These are phyloP conservation scores for Lordiphosa stackelbergi DNA, from an alignment of 1,140 invertebrate species.

Conservation along the genomic window DNA sequence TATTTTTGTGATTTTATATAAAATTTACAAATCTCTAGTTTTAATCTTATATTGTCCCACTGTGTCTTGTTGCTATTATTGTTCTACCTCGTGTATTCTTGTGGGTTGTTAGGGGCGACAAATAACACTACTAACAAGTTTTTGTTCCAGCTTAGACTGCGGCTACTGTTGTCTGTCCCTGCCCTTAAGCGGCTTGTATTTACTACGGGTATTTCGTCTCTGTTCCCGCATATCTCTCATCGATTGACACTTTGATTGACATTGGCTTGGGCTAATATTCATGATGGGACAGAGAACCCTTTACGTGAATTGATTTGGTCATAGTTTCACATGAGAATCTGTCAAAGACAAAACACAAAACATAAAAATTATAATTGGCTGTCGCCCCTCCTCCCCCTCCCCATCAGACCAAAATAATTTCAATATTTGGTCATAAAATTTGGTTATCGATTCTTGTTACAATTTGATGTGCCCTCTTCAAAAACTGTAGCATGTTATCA, in stretches of 20 bases:
- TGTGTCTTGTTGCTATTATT: constrained; percentile 18
- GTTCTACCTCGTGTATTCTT: constrained; percentile 2
- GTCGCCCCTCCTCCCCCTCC: not conserved
- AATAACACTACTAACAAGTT: constrained; percentile 32
- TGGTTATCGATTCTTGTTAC: constrained; percentile 8
- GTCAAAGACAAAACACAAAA: not conserved
- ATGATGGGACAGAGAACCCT: too few relatives aligned
- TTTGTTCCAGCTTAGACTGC: not conserved
- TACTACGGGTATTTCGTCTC: not conserved
- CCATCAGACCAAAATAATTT: constrained; percentile 21
- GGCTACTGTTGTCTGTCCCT: constrained; percentile 2
- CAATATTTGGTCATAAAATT: constrained; percentile 26
- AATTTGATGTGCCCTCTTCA: not conserved
- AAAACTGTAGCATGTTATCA: constrained; percentile 43
- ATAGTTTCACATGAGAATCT: too few relatives aligned
- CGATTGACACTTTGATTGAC: constrained; percentile 42
- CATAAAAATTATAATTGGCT: constrained; percentile 26
- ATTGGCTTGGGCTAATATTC: constrained; percentile 6
- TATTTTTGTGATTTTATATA: too few relatives aligned
- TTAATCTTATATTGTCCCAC: not conserved
- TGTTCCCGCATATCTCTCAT: constrained; percentile 5
- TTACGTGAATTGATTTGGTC: too few relatives aligned
- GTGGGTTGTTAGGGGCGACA: constrained; percentile 28
- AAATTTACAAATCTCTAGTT: too few relatives aligned
- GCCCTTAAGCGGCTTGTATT: constrained; percentile 1